A percentile compares a stretch with the other conserved stretches of the same genome.
phyloP scores from a whole-genome alignment of 2,113 vertebrate genomes.

The Neolamprologus devosi region DNA sequence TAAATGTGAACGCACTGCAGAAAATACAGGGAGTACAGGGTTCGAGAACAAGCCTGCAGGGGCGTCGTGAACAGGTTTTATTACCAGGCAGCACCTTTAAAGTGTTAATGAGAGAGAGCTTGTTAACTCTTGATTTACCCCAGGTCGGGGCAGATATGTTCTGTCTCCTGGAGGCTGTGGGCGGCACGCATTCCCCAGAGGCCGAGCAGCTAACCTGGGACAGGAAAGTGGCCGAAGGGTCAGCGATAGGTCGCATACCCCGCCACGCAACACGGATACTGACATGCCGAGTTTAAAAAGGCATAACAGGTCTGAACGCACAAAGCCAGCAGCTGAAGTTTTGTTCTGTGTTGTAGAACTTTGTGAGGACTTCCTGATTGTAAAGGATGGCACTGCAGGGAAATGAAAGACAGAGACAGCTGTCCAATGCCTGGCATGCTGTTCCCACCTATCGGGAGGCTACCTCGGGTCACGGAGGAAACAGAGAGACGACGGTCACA shows the following conservation, averaged over 20 bases:
- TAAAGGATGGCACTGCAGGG: not conserved
- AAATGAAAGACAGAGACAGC: conserved; percentile 21
- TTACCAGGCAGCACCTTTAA: not conserved
- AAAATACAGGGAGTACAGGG: not conserved
- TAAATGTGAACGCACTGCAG: not conserved
- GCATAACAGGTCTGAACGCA: not conserved
- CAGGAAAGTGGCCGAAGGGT: not conserved
- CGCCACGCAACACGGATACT: not conserved
- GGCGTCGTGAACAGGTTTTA: not conserved
- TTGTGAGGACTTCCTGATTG: not conserved
- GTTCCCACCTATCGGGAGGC: conserved; percentile 14
- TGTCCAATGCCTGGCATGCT: conserved; percentile 1
- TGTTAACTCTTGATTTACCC: conserved; percentile 26
- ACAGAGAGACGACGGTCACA: not conserved
- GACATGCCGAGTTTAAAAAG: not conserved
- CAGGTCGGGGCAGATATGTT: not conserved
- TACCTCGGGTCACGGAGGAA: conserved; percentile 19
- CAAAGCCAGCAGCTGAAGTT: not conserved
- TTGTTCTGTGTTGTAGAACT: not conserved
- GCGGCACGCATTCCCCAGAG: not conserved
- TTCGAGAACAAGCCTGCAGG: not conserved
- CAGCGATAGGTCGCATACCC: not conserved
- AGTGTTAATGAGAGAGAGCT: not conserved
- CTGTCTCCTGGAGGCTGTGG: not conserved
- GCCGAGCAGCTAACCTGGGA: conserved; percentile 6